A percentile compares a stretch with the other conserved stretches of the same genome.
phyloP scores from a whole-genome alignment of 2,888 invertebrate species.

The Disparrhopalites patrizii region DNA sequence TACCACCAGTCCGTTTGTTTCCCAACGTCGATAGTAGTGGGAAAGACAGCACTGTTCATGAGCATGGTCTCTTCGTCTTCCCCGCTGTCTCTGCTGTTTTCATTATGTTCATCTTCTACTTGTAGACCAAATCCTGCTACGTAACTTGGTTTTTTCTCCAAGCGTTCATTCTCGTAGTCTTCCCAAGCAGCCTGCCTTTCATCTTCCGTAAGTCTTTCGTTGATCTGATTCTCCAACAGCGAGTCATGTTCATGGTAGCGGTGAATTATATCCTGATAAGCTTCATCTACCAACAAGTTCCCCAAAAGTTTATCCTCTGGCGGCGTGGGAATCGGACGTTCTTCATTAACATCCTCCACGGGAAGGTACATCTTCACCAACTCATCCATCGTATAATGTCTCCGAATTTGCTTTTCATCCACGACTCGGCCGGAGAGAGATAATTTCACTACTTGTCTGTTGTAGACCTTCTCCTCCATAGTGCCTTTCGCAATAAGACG shows the following conservation, averaged over 20 bases:
- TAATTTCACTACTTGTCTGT: constrained; percentile 79
- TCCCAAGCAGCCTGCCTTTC: constrained; percentile 95
- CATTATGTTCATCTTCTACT: too few relatives aligned
- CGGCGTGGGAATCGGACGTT: constrained; percentile 66
- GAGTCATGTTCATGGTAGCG: constrained; percentile 96
- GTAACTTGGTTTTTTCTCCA: background rate
- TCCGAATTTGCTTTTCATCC: constrained; percentile 77
- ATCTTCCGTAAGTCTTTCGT: constrained; percentile 87
- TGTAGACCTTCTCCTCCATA: constrained; percentile 89
- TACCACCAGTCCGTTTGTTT: too few relatives aligned
- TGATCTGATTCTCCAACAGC: constrained; percentile 81
- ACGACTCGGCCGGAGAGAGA: constrained; percentile 80
- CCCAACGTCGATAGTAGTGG: too few relatives aligned
- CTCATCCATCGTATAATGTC: constrained; percentile 86
- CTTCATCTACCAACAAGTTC: constrained; percentile 64
- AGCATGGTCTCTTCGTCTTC: too few relatives aligned
- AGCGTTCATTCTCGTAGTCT: constrained; percentile 60
- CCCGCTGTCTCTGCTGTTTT: too few relatives aligned
- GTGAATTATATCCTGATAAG: constrained; percentile 68
- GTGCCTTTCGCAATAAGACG: constrained; percentile 87
- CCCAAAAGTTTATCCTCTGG: constrained; percentile 83
- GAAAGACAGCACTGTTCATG: too few relatives aligned
- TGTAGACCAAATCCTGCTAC: too few relatives aligned
- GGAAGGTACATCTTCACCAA: constrained; percentile 76
- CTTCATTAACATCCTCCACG: constrained; percentile 71